These are phyloP conservation scores for Lepidurus apus DNA, from an alignment of 1,140 invertebrate genomes.

Conservation along the genomic window DNA sequence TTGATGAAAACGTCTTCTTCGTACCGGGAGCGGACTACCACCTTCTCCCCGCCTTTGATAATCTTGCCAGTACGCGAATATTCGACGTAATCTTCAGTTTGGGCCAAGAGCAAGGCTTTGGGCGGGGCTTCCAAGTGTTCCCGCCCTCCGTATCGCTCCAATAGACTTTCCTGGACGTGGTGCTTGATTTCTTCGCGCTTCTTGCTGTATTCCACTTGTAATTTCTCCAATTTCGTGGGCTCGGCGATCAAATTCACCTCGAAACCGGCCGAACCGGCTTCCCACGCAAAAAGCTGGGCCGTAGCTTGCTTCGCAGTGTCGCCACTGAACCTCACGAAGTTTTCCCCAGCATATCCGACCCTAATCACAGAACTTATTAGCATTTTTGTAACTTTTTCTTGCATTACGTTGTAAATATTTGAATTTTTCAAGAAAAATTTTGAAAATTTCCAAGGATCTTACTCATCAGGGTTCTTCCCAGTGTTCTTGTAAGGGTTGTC, in stretches of 20 bases:
- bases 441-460: slow-evolving; percentile 41
- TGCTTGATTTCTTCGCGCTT: slow-evolving; percentile 82
- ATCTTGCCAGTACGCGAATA: slow-evolving; percentile 90
- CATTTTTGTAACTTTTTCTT: neutral
- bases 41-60: slow-evolving; percentile 74
- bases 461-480: slow-evolving; percentile 59
- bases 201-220: slow-evolving; percentile 83
- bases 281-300: slow-evolving; percentile 97
- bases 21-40: slow-evolving; percentile 78
- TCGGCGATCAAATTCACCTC: slow-evolving; percentile 96
- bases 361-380: slow-evolving; percentile 38
- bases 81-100: slow-evolving; percentile 93
- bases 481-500: slow-evolving; percentile 82
- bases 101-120: slow-evolving; percentile 77
- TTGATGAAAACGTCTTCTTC: slow-evolving; percentile 90
- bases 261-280: slow-evolving; percentile 85
- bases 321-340: slow-evolving; percentile 88
- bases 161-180: slow-evolving; percentile 63
- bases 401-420: neutral
- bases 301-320: slow-evolving; percentile 85
- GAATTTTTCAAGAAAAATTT: neutral
- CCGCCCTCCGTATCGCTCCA: slow-evolving; percentile 84
- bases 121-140: slow-evolving; percentile 85
- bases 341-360: slow-evolving; percentile 88
- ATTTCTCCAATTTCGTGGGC: slow-evolving; percentile 90